Evolutionary conservation across 2,797 vertebrate genomes (phyloP).

Genomic region (Sphenopsis melanotis): DNA sequence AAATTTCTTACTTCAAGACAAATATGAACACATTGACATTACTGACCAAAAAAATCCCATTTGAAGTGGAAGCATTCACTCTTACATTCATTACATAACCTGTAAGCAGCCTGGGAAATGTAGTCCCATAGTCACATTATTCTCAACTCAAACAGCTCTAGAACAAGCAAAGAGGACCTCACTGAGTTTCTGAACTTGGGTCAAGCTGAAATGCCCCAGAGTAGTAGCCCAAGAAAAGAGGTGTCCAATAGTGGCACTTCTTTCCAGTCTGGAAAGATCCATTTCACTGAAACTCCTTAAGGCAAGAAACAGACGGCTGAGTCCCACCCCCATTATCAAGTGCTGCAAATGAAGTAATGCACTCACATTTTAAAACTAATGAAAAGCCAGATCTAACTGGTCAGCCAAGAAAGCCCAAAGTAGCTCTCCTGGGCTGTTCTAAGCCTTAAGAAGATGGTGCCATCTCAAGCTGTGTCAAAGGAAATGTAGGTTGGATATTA

Average conservation of each 20-base stretch:
- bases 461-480: background rate
- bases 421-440: background rate
- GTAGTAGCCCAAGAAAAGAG: background rate
- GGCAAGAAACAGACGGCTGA: background rate
- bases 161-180: background rate
- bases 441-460: background rate
- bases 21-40: background rate
- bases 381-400: background rate
- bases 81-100: background rate
- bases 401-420: background rate
- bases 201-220: background rate
- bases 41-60: background rate
- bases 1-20: background rate
- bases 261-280: background rate
- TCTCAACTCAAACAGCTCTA: background rate
- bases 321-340: background rate
- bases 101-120: background rate
- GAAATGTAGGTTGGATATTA: background rate
- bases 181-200: background rate
- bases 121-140: background rate
- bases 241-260: accelerated
- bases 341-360: background rate
- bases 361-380: background rate
- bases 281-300: background rate
- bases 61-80: background rate